These are phyloP conservation scores for Tipula unca DNA, from an alignment of 2,888 invertebrate genomes.

Conservation along the genomic window DNA sequence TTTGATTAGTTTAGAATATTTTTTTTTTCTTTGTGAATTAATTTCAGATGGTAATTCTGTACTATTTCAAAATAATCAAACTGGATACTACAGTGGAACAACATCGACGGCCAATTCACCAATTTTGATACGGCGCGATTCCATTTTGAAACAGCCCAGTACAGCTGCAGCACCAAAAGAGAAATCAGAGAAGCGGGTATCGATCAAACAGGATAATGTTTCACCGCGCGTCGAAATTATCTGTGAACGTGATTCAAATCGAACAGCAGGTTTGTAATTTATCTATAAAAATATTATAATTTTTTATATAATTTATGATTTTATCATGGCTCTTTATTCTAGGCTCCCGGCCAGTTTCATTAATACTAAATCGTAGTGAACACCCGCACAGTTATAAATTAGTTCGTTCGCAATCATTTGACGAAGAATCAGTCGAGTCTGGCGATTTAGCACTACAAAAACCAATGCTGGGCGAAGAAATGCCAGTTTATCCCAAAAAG, in stretches of 20 bases:
- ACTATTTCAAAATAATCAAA: constrained; percentile 25
- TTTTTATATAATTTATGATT: not conserved
- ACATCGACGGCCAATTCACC: constrained; percentile 28
- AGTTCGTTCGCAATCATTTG: constrained; percentile 39
- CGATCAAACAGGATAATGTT: constrained; percentile 34
- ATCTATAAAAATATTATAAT: not conserved
- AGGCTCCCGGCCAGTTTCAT: constrained; percentile 40
- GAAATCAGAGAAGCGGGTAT: constrained; percentile 37
- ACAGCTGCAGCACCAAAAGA: constrained; percentile 21
- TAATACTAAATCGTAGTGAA: constrained; percentile 38
- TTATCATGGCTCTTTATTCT: not conserved
- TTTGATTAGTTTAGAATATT: not conserved
- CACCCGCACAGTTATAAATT: constrained; percentile 36
- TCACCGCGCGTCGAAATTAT: constrained; percentile 37
- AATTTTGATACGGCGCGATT: constrained; percentile 35
- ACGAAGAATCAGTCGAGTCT: constrained; percentile 35
- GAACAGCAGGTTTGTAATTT: constrained; percentile 32
- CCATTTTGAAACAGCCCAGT: constrained; percentile 37
- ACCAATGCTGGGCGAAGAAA: not conserved
- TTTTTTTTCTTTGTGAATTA: not conserved
- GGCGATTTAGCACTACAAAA: not conserved
- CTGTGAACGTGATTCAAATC: constrained; percentile 34
- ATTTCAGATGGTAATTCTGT: constrained; percentile 20
- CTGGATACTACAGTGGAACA: constrained; percentile 19
- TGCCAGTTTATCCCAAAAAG: not conserved